Percentiles rank a stretch among this genome's conserved stretches.
Evolutionary conservation across 2,888 invertebrate species (phyloP).

Genomic region (Macrophya alboannulata): DNA sequence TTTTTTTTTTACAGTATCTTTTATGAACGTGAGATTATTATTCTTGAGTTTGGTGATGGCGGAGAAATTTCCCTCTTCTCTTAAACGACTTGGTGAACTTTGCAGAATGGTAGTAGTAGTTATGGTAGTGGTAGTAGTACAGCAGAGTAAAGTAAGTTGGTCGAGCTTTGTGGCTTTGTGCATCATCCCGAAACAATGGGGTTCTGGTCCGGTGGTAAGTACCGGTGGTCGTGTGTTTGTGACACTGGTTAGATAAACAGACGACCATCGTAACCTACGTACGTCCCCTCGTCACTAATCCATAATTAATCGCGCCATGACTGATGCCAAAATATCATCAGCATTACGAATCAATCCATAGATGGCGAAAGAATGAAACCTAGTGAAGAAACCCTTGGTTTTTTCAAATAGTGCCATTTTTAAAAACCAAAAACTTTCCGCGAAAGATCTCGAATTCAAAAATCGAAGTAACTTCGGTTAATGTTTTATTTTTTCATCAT

Average conservation of each 20-base stretch:
- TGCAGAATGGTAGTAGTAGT: background rate
- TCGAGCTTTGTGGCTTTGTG: slow-evolving; percentile 69
- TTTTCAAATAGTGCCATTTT: background rate
- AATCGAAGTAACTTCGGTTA: background rate
- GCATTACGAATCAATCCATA: background rate
- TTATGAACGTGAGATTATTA: background rate
- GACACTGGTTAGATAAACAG: slow-evolving; percentile 77
- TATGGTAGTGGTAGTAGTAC: background rate
- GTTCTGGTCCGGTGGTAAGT: slow-evolving; percentile 29
- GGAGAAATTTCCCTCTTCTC: background rate
- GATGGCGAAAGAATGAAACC: background rate
- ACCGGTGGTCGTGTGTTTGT: slow-evolving; percentile 73
- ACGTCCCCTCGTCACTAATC: slow-evolving; percentile 56
- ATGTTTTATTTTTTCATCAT: background rate
- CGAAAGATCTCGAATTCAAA: background rate
- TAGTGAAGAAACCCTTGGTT: background rate
- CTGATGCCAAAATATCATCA: slow-evolving; percentile 19
- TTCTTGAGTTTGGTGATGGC: background rate
- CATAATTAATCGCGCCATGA: slow-evolving; percentile 40
- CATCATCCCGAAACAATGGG: slow-evolving; percentile 74
- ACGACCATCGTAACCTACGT: slow-evolving; percentile 61
- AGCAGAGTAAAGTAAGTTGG: slow-evolving; percentile 4
- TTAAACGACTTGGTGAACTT: slow-evolving; percentile 17
- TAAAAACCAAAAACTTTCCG: background rate
- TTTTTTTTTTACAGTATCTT: background rate